A percentile compares a stretch with the other conserved stretches of the same genome.
Conservation (phyloP, 2,797 vertebrate species). For the Diceros bicornis region DNA sequence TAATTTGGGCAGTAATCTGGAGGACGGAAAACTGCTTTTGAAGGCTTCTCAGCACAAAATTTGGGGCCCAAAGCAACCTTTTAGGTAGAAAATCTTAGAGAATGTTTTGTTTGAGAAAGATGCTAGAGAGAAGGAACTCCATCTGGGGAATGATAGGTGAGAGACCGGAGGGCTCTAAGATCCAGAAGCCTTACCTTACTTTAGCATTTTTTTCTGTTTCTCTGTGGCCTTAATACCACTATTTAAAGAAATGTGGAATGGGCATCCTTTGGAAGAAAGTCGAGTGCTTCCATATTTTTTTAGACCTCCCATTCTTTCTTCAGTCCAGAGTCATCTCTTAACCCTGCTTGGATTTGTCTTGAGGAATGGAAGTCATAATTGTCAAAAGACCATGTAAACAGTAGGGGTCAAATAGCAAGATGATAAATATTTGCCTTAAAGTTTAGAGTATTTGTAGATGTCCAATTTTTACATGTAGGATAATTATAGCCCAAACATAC, state of each 20-base stretch:
- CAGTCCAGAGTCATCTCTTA: background rate
- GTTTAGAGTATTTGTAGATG: no score
- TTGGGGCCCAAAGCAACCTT: background rate
- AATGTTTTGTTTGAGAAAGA: background rate
- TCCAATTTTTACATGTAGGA: background rate
- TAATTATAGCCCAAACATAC: background rate
- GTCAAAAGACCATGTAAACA: no score
- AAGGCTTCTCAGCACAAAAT: background rate
- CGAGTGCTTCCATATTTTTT: background rate
- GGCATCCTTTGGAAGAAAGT: background rate
- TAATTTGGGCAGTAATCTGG: constrained; percentile 20
- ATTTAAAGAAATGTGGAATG: background rate
- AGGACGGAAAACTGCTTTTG: background rate
- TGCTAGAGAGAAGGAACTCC: background rate
- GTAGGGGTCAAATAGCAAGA: no score
- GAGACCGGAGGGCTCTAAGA: no score
- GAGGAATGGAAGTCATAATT: no score
- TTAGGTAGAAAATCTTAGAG: background rate
- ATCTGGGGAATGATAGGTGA: background rate
- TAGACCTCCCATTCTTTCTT: background rate
- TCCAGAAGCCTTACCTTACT: no score
- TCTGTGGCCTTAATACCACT: background rate
- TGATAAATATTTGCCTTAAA: no score
- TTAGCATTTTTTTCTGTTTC: background rate
- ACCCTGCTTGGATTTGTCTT: no score